Base-by-base conservation (phyloP, 2,797 vertebrate species). In the Galago senegalensis region DNA sequence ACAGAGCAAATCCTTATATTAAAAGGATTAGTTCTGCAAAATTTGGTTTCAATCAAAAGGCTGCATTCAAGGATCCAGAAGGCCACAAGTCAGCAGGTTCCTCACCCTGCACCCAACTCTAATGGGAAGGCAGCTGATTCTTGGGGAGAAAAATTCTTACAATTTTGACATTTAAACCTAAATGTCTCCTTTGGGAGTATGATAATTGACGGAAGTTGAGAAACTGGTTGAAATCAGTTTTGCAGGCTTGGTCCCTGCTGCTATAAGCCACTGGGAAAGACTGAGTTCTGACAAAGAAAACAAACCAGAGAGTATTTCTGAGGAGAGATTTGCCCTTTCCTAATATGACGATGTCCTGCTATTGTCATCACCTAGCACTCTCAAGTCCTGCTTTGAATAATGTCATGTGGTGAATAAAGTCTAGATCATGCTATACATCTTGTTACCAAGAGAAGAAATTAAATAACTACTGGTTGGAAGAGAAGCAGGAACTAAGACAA, bases 281-380 rank as follows among this genome's bases (percentile, higher is more conserved):
- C 6, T 13, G 23, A 70, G 18, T 61, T 83, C 34, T 37, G 49
- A 11, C 7, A 12, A 81, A 43, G 14, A 49, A 84, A 9, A 27
- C 23, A 46, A 58, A 53, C 9, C 11, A 11, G 37, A 16, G 6
- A 29, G 4, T 87, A 0, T n/a, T 1, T 4, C 27, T 53, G 73
- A 63, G 23, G 23, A 84, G 60, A 43, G 11, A 0, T 9, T 58
- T 17, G 18, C 65, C 13, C 46, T 65, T 58, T 77, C 79, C 63
- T 53, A 9, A 61, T 70, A 21, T 7, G 7, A 63, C 16, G 43
- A 4, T 4, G 5, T 17, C 21, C 29, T 69, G 4, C 11, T 27
- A 61, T 16, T 5, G 18, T 7, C 0, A 2, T 56, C 79, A 40
- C 7, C 1, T 0, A 23, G 2, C 21, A 34, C 6, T 17, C 29